phyloP scores from a whole-genome alignment of 2,113 vertebrate genomes.

The Hepsetus odoe region DNA sequence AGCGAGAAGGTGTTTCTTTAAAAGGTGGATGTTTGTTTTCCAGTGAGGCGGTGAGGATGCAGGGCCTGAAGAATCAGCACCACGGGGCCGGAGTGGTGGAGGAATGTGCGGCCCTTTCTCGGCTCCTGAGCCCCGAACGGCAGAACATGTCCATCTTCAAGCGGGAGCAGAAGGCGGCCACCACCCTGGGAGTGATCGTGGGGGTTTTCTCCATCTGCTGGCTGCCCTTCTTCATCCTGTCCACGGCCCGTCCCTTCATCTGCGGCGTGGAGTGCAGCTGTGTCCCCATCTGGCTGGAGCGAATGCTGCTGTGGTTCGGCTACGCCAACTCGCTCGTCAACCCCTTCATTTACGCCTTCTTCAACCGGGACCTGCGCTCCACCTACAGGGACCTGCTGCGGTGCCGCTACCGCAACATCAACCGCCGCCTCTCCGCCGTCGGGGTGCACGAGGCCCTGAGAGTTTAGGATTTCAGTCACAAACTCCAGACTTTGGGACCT shows the following conservation, averaged over 20 bases:
- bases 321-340: slow-evolving; percentile 83
- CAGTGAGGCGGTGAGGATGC: slow-evolving; percentile 75
- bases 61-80: slow-evolving; percentile 72
- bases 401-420: slow-evolving; percentile 82
- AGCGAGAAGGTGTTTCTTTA: too few species aligned
- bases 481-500: too few species aligned
- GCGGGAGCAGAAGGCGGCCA: slow-evolving; percentile 81
- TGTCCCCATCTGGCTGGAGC: slow-evolving; percentile 81
- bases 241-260: slow-evolving; percentile 80
- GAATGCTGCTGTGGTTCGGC: slow-evolving; percentile 79
- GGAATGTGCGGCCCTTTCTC: slow-evolving; percentile 76
- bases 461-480: slow-evolving; percentile 31
- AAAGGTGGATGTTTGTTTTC: too few species aligned
- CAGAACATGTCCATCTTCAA: slow-evolving; percentile 83
- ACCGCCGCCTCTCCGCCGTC: slow-evolving; percentile 79
- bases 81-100: slow-evolving; percentile 65
- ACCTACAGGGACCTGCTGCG: slow-evolving; percentile 79
- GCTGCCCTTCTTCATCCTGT: slow-evolving; percentile 80
- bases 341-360: slow-evolving; percentile 83
- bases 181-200: slow-evolving; percentile 80
- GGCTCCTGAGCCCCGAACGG: slow-evolving; percentile 74
- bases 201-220: slow-evolving; percentile 79
- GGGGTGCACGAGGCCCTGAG: slow-evolving; percentile 80
- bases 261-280: slow-evolving; percentile 81
- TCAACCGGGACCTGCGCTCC: slow-evolving; percentile 80